Base-by-base conservation (phyloP, 1,140 invertebrate species). In the Procambarus virginalis region DNA sequence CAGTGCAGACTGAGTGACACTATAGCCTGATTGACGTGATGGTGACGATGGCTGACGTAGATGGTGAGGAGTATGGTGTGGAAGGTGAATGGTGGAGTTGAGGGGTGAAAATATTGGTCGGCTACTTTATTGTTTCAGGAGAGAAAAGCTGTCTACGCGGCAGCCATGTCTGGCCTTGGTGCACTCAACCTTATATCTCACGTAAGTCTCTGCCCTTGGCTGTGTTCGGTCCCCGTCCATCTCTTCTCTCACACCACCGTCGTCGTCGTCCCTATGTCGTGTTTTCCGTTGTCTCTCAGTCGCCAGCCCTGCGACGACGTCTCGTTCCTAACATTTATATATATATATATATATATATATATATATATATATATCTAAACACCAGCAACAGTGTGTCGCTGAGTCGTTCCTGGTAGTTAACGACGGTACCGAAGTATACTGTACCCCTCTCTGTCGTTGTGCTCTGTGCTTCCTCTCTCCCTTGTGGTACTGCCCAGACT, bases 111-210 rank as follows among this genome's bases (percentile, higher is more conserved):
- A 84, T n/a, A 73, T 58, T 73, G 73, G 73, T 77, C 14, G 76
- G 80, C 46, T 78, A 51, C 60, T 86, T 68, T 86, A 22, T 79
- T 60, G n/a, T 86, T 86, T 17, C 85, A 86, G 85, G 77, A 78
- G 55, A 79, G 76, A 60, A 64, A 86, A 80, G 77, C 68, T 86
- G 48, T 86, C n/a, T 48, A 68, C 85, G 1, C 85, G 85, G 20
- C 85, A 86, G n/a, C 85, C 85, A 6, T 86, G 85, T 80, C 49
- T 86, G 85, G 85, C 85, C 17, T 58, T 86, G 77, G 85, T 86
- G 3, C 85, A 86, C 76, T 86, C 85, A 22, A 86, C 85, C 60
- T 60, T 86, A 12, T 86, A 86, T 46, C 85, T 86, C 49, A 86
- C 85, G 85, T 86, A 86, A 86, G 85, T 86, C 49, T 64, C 60